phyloP scores from a whole-genome alignment of 92 coral and sea anemone species.

The Metridium senile region DNA sequence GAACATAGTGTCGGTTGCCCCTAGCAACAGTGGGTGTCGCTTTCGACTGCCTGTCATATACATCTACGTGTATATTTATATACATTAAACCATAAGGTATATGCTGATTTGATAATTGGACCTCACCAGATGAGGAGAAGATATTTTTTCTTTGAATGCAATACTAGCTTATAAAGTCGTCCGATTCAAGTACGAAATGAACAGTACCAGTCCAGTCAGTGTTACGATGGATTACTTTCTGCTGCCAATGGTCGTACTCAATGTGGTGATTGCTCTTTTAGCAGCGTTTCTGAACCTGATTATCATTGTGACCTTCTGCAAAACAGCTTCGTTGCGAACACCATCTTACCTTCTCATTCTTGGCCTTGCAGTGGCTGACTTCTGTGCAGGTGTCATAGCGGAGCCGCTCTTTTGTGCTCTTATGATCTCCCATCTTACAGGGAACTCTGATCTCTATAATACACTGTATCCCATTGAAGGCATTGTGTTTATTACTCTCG shows the following conservation, averaged over 20 bases:
- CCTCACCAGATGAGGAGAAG: too few relatives aligned
- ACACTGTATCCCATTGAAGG: not conserved
- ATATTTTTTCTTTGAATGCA: too few relatives aligned
- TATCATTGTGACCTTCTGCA: conserved; percentile 30
- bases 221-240: not conserved
- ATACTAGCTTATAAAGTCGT: too few relatives aligned
- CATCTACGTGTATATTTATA: too few relatives aligned
- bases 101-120: too few relatives aligned
- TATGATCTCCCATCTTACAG: not conserved
- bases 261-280: not conserved
- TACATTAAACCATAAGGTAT: too few relatives aligned
- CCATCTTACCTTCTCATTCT: conserved; percentile 28
- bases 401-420: conserved; percentile 37
- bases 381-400: conserved; percentile 31
- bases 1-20: not conserved
- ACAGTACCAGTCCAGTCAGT: not conserved
- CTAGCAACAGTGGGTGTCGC: not conserved
- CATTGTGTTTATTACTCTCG: not conserved
- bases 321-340: conserved; percentile 26
- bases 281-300: conserved; percentile 37
- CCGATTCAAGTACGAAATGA: too few relatives aligned
- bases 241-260: conserved; percentile 8
- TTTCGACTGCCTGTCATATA: not conserved
- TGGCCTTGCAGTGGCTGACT: conserved; percentile 52
- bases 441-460: not conserved